phyloP scores from a whole-genome alignment of 2,888 invertebrate species.

The Polietes domitor region DNA sequence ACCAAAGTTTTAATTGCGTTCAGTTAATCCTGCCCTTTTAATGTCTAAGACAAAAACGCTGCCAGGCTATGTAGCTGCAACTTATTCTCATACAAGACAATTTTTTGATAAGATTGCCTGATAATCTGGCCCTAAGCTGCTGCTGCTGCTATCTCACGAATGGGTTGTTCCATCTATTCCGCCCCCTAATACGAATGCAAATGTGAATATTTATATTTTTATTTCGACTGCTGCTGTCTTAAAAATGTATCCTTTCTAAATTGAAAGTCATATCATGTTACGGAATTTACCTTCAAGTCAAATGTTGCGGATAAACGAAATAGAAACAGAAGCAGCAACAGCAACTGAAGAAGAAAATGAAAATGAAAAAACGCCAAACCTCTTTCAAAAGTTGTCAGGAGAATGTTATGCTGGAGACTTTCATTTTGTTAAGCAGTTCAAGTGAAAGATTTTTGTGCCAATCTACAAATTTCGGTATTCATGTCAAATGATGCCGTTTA shows the following conservation, averaged over 20 bases:
- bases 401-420: background rate
- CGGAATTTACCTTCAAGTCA: slow-evolving; percentile 1
- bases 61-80: no score
- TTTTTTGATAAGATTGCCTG: no score
- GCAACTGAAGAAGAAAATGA: no score
- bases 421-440: background rate
- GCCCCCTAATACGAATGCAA: background rate
- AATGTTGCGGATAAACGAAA: background rate
- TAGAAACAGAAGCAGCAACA: no score
- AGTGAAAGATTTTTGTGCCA: background rate
- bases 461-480: slow-evolving; percentile 7
- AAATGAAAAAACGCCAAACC: background rate
- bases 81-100: no score
- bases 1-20: no score
- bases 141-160: no score
- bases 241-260: background rate
- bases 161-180: background rate
- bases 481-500: slow-evolving; percentile 33
- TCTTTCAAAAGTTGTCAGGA: background rate
- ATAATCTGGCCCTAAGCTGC: no score
- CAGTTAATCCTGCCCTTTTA: no score
- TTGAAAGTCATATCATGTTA: background rate
- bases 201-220: background rate
- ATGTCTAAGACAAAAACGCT: no score
- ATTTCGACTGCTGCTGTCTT: background rate